Evolutionary conservation across 2,797 vertebrate genomes (phyloP).

Genomic region (Dipus sagitta): DNA sequence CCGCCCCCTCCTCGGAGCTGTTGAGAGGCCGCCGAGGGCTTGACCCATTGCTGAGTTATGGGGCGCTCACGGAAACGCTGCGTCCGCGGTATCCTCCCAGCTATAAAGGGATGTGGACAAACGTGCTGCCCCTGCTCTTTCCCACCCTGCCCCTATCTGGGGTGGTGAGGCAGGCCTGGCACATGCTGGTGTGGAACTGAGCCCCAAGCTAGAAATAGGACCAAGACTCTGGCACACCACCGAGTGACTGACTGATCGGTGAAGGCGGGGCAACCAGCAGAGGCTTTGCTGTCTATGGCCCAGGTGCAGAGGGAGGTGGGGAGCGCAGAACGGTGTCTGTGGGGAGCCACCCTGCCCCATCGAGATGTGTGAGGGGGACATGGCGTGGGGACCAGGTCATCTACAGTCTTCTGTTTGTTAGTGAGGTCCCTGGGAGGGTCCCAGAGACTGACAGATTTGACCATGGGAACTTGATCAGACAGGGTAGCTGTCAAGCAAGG

Average conservation of each 20-base stretch:
- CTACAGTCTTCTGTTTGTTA: not conserved
- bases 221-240: accelerated
- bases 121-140: accelerated
- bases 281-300: not conserved
- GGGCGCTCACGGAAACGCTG: not conserved
- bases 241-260: not conserved
- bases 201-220: not conserved
- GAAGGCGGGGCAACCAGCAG: not conserved
- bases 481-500: not conserved
- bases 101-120: not conserved
- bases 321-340: not conserved
- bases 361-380: not conserved
- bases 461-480: not conserved
- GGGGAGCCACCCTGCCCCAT: not conserved
- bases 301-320: not conserved
- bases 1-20: not conserved
- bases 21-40: not conserved
- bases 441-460: not conserved
- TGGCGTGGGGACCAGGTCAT: not conserved
- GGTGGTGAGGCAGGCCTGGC: not conserved
- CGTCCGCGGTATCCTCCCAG: not conserved
- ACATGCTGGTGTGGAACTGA: not conserved
- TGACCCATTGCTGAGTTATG: not conserved
- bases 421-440: not conserved
- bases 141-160: too few relatives aligned